Evolutionary conservation across 2,888 invertebrate genomes (phyloP), one percentile per base, ranked within the genome.

Genomic region (Proisotoma minuta): DNA sequence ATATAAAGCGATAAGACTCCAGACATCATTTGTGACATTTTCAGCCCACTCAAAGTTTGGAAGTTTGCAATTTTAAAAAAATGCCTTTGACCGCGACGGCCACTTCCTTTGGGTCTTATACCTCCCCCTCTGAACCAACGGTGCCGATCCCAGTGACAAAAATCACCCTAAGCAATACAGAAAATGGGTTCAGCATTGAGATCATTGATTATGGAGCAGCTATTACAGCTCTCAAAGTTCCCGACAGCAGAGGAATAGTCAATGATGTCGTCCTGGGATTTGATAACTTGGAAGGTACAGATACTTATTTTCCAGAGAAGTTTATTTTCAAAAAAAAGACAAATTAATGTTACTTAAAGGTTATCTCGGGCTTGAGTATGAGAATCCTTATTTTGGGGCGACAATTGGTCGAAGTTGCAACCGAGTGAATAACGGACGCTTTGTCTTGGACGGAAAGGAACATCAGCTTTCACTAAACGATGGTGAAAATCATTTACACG

Each of bases 381-480:
- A 43, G 18, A 89, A 89, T 75, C 88, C 88, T 0, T 94, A 93
- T 76, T 89, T 95, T 75, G 96, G 96, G 3, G 87, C 89, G 0
- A 87, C 91, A 0, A 82, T 95, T 61, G 96, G 96, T 1, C 83
- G 95, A 52, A 89, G 89, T 23, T 91, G 90, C 1, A 95, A 94
- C 78, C 82, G 88, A 48, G 86, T 94, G 63, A 84, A 82, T 0
- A 84, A 85, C 23, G 91, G 85, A 0, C 81, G 82, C 63, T 88
- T 93, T 76, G 77, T 77, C 1, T 79, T 94, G 1, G 84, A 85
- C 56, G 88, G 85, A 0, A 79, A 82, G 56, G 80, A 81, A 53
- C 87, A 89, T 76, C 80, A 85, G 73, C 80, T 95, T n/a, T 82
- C 84, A 1, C 82, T 82, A 40, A 96, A 96, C 77, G 80, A 82